Percentiles rank a stretch among this genome's conserved stretches.
Evolutionary conservation across 2,888 invertebrate species (phyloP).

Genomic region (Leptothorax acervorum): DNA sequence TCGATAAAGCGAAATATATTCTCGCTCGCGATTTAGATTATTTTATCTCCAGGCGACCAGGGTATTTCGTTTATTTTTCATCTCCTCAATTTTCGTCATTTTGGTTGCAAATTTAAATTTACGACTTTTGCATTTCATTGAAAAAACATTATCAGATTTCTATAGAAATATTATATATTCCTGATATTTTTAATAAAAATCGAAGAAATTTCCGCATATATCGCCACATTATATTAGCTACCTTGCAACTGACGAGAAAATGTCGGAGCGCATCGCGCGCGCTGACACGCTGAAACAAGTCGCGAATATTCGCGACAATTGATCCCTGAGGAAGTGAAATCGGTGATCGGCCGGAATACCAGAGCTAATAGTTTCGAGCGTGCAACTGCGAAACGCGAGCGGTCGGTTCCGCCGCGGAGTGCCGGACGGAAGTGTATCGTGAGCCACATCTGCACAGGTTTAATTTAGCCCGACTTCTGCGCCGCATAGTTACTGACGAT

Average conservation of each 20-base stretch:
- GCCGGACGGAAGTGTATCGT: neutral
- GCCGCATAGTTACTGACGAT: slow-evolving; percentile 28
- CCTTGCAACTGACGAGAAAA: neutral
- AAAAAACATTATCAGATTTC: neutral
- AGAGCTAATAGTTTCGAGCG: slow-evolving; percentile 37
- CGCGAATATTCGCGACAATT: slow-evolving; percentile 5
- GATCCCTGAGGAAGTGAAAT: neutral
- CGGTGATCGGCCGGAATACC: neutral
- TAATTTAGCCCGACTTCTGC: slow-evolving; percentile 39
- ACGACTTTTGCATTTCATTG: neutral
- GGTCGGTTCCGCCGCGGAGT: neutral
- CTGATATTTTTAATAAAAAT: neutral
- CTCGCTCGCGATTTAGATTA: slow-evolving; percentile 2
- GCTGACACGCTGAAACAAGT: neutral
- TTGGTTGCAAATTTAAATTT: neutral
- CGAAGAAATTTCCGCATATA: neutral
- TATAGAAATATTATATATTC: neutral
- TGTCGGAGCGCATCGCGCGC: too few relatives aligned
- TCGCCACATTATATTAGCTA: neutral
- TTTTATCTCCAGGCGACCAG: neutral
- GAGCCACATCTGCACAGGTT: slow-evolving; percentile 14
- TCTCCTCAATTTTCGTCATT: neutral
- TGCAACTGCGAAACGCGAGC: slow-evolving; percentile 20
- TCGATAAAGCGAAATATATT: neutral
- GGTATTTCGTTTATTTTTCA: neutral